Evolutionary conservation across 2,113 vertebrate species (phyloP).

Genomic region (Sander vitreus): DNA sequence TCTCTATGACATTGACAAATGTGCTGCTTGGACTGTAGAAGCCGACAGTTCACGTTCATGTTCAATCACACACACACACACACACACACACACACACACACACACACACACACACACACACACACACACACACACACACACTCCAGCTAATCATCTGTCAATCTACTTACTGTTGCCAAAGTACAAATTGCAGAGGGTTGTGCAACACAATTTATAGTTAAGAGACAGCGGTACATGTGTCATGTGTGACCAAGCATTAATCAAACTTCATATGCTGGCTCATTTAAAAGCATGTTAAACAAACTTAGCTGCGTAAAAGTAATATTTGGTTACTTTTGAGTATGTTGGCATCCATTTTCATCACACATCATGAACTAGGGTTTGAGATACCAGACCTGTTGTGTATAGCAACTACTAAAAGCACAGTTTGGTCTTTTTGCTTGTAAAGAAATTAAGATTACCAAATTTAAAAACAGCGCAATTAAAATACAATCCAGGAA

Average conservation of each 20-base stretch:
- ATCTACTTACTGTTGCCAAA: conserved; percentile 54
- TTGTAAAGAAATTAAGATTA: not conserved
- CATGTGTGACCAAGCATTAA: conserved; percentile 41
- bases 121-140: not conserved
- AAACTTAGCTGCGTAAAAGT: conserved; percentile 20
- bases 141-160: conserved; percentile 63
- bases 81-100: not conserved
- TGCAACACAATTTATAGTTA: conserved; percentile 64
- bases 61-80: not conserved
- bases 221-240: conserved; percentile 58
- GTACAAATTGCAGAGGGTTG: conserved; percentile 54
- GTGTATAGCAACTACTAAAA: not conserved
- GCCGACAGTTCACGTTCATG: too few relatives aligned
- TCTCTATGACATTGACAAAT: conserved; percentile 85
- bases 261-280: conserved; percentile 56
- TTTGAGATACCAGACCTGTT: not conserved
- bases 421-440: not conserved
- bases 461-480: conserved; percentile 3
- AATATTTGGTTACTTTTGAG: conserved; percentile 41
- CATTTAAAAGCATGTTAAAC: conserved; percentile 64
- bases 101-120: not conserved
- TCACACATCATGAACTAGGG: conserved; percentile 15
- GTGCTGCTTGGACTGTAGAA: conserved; percentile 71
- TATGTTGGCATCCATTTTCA: conserved; percentile 1
- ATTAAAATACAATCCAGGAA: conserved; percentile 3